Conservation (phyloP, 1,140 invertebrate genomes). For the Babylonia areolata region DNA sequence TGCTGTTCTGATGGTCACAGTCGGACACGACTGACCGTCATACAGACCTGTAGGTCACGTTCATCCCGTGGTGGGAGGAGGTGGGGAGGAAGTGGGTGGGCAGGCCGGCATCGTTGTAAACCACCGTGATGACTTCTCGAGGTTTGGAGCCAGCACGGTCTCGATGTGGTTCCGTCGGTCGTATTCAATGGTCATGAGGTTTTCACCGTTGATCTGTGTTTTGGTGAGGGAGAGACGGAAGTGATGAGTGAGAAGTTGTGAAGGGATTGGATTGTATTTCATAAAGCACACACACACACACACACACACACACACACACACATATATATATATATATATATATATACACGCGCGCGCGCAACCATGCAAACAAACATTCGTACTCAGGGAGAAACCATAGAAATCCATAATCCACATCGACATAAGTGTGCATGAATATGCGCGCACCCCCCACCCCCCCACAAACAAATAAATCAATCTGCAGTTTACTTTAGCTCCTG, state of each 20-base stretch:
- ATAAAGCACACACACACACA: background rate
- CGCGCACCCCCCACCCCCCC: too few relatives aligned
- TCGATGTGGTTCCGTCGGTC: constrained; percentile 91
- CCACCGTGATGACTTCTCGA: constrained; percentile 89
- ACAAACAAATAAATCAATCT: too few relatives aligned
- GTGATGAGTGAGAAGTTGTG: background rate
- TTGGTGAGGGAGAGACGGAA: background rate
- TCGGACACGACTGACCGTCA: too few relatives aligned
- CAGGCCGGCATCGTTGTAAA: constrained; percentile 90
- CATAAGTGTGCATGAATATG: too few relatives aligned
- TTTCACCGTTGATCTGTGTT: constrained; percentile 83
- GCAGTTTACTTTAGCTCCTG: too few relatives aligned
- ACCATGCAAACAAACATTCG: too few relatives aligned
- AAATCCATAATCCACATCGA: too few relatives aligned
- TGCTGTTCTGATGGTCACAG: too few relatives aligned
- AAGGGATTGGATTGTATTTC: background rate
- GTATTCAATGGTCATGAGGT: constrained; percentile 92
- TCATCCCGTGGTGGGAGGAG: constrained; percentile 83
- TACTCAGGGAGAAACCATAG: too few relatives aligned
- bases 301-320: background rate
- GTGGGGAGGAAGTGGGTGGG: constrained; percentile 82
- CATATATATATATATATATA: background rate
- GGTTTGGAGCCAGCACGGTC: constrained; percentile 90
- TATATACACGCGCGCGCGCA: too few relatives aligned
- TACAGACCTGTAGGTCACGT: constrained; percentile 88